Base-by-base conservation (phyloP, 2,797 vertebrate species). In the Sardinella longiceps region DNA sequence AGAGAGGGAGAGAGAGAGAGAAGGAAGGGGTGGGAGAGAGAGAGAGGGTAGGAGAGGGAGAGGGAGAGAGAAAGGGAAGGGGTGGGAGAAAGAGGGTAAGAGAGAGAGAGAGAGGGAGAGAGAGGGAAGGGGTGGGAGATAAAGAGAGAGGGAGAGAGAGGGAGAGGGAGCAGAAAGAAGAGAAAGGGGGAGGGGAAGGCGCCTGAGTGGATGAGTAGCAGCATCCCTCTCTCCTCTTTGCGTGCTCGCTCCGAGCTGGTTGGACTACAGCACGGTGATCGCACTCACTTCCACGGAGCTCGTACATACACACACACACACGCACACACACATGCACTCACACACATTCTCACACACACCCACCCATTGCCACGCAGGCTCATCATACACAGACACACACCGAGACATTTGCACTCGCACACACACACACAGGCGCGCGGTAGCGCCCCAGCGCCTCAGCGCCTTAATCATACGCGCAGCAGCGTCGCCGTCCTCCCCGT, bases 121-220 rank as follows among this genome's bases (percentile, higher is more conserved):
- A 87, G 88, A 85, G 87, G 90, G 89, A 88, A 80, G 89, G 88
- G 88, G 83, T 25, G 45, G 11, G 77, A 83, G 39, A 28, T 51
- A n/a, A 39, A 25, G 46, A 63, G 33, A 30, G 39, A 50, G 58
- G n/a, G 45, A 28, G 39, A 43, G 70, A 83, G 23, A 43, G 50
- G 80, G 84, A 87, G 80, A 53, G 81, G 43, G 53, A 80, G 85
- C 30, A 5, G 1, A 80, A 81, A 83, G 45, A 28, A 70, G 39
- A 80, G 80, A 90, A 83, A 81, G 86, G 86, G 87, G 93, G 87
- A 86, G 93, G 91, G 92, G 91, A 90, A 91, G 89, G 88, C 82
- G 87, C 80, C 90, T 84, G 93, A 92, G 87, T 93, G 91, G 92
- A 91, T 91, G 92, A 93, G 93, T 92, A 93, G 92, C 91, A 93